Conservation (phyloP, 2,113 vertebrate genomes). For the Calypte anna region DNA sequence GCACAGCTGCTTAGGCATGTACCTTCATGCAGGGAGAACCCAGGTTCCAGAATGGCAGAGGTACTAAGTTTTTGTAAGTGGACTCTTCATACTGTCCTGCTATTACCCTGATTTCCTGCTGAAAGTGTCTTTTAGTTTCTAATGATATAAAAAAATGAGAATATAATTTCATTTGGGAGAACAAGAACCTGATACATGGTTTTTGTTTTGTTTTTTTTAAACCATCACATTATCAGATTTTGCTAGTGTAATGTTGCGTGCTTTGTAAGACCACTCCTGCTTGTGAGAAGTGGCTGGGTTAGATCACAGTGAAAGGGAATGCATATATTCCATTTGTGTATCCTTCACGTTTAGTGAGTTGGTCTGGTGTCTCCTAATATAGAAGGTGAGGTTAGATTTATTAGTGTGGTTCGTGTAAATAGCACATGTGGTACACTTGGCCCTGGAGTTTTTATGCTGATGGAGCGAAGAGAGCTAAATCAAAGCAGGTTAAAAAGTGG, state of each 20-base stretch:
- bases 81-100: neutral
- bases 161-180: neutral
- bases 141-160: neutral
- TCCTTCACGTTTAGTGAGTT: neutral
- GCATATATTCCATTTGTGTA: accelerated
- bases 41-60: neutral
- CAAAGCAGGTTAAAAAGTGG: neutral
- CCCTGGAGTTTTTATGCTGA: neutral
- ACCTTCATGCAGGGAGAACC: neutral
- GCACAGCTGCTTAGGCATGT: neutral
- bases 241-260: neutral
- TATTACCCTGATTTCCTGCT: neutral
- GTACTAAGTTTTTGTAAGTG: neutral
- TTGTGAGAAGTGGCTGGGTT: neutral
- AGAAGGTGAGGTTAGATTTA: neutral
- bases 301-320: neutral
- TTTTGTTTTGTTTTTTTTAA: neutral
- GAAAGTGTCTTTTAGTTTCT: neutral
- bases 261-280: neutral
- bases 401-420: neutral
- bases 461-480: neutral
- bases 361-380: neutral
- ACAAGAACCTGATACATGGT: neutral
- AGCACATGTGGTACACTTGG: neutral
- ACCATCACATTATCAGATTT: neutral